Base-by-base conservation (phyloP, 2,888 invertebrate genomes). In the Nemapogon koenigi region DNA sequence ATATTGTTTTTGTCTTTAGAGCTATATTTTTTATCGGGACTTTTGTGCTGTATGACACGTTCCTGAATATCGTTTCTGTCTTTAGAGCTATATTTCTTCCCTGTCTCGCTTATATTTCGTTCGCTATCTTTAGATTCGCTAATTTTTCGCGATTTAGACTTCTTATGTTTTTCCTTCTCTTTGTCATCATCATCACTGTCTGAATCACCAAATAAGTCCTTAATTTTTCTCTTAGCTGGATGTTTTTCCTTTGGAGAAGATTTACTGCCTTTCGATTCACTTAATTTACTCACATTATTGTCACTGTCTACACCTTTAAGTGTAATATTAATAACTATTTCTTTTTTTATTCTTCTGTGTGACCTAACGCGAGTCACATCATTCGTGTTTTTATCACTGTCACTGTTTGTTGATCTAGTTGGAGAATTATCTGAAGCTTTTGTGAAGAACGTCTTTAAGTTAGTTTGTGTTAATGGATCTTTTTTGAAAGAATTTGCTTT, bases 181-280 rank as follows among this genome's bases (percentile, higher is more conserved):
- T 49, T 49, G 22, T 39, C 29, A 43, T 71, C 69, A 8, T 43
- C 43, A 16, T 78, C 76, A 44, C 71, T 72, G 3, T 72, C 79
- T 4, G 79, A 76, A 43, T 81, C 81, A 3, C 81, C 81, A 54
- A 81, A 81, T 4, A 82, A 59, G 36, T 63, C 78, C 57, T 79
- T 65, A 13, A 80, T 62, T 66, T 72, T 76, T 53, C 70, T 59
- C 57, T 78, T 69, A 26, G 64, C 57, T 27, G 52, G 54, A 60
- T 57, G 42, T 58, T 66, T 43, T 46, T 55, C 62, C 35, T 51
- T 54, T 1, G 55, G 49, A 6, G 6, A 3, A 30, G 25, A 22
- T 10, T 19, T 4, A n/a, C n/a, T n/a, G n/a, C n/a, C n/a, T n/a
- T n/a, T n/a, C 11, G 56, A 51, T 41, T 50, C 53, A 10, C 44